These are phyloP conservation scores for Castor canadensis DNA, from an alignment of 2,113 vertebrate genomes.

Conservation along the genomic window DNA sequence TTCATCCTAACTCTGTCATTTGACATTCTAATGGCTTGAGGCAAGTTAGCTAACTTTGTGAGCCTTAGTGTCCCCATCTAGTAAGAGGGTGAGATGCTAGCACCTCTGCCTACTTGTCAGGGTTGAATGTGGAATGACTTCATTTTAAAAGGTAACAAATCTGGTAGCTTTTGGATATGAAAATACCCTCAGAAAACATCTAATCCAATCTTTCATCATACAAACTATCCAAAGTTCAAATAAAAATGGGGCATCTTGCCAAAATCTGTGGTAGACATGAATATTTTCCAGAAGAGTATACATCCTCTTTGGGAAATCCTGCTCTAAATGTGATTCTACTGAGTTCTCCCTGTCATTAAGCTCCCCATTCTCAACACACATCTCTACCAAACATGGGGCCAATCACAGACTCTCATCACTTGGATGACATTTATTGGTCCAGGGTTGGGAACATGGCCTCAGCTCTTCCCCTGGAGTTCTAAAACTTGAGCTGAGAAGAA, in stretches of 20 bases:
- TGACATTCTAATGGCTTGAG: not conserved
- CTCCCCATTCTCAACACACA: not conserved
- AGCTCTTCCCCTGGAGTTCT: not conserved
- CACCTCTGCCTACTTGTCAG: not conserved
- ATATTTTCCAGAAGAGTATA: not conserved
- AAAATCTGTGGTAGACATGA: not conserved
- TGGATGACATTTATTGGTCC: not conserved
- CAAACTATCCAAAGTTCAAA: not conserved
- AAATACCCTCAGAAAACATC: not conserved
- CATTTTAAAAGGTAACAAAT: not conserved
- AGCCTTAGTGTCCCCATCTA: not conserved
- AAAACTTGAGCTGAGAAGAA: not conserved
- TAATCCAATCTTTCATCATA: not conserved
- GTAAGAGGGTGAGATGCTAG: not conserved
- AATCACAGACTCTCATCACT: not conserved
- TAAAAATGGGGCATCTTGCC: not conserved
- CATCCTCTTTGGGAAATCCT: not conserved
- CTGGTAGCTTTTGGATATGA: not conserved
- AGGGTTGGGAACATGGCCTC: not conserved
- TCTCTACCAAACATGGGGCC: not conserved
- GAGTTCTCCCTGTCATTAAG: not conserved
- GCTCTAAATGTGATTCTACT: constrained; percentile 5
- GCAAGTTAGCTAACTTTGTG: constrained; percentile 5
- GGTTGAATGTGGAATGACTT: not conserved
- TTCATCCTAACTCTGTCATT: not conserved